Evolutionary conservation across 2,888 invertebrate genomes (phyloP).

Genomic region (Clunio marinus): DNA sequence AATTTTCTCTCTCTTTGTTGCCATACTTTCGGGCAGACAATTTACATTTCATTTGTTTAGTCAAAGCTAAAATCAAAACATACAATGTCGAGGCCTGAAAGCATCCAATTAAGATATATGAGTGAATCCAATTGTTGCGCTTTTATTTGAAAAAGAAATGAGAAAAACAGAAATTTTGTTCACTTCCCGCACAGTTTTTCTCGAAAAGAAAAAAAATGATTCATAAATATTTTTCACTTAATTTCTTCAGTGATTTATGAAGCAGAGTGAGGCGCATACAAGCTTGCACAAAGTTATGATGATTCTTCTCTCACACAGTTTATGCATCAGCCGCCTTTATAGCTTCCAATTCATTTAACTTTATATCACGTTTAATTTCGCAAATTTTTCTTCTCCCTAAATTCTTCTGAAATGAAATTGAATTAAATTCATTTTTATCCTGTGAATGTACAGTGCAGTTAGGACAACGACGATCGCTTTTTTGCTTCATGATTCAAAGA

Average conservation of each 20-base stretch:
- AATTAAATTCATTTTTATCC: constrained; percentile 27
- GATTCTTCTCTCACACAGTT: constrained; percentile 1
- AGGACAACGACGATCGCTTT: neutral
- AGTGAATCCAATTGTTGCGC: constrained; percentile 38
- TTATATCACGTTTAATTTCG: constrained; percentile 33
- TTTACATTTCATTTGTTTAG: constrained; percentile 21
- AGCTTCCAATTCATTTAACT: constrained; percentile 37
- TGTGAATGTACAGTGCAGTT: constrained; percentile 17
- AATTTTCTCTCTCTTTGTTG: too few relatives aligned
- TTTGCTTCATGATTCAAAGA: constrained; percentile 10
- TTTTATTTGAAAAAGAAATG: constrained; percentile 14
- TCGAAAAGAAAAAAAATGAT: too few relatives aligned
- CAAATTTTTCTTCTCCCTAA: neutral
- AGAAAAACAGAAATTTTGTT: too few relatives aligned
- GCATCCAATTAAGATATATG: constrained; percentile 30
- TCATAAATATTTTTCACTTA: constrained; percentile 38
- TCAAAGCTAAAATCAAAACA: too few relatives aligned
- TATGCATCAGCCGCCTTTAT: constrained; percentile 36
- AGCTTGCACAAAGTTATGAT: constrained; percentile 13
- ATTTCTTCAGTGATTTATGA: constrained; percentile 37
- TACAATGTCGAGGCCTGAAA: too few relatives aligned
- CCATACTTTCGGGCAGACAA: too few relatives aligned
- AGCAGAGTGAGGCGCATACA: constrained; percentile 8
- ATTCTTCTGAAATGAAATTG: constrained; percentile 9
- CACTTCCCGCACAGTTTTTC: neutral